Evolutionary conservation across 2,888 invertebrate genomes (phyloP).

Genomic region (Tetramorium bicarinatum): DNA sequence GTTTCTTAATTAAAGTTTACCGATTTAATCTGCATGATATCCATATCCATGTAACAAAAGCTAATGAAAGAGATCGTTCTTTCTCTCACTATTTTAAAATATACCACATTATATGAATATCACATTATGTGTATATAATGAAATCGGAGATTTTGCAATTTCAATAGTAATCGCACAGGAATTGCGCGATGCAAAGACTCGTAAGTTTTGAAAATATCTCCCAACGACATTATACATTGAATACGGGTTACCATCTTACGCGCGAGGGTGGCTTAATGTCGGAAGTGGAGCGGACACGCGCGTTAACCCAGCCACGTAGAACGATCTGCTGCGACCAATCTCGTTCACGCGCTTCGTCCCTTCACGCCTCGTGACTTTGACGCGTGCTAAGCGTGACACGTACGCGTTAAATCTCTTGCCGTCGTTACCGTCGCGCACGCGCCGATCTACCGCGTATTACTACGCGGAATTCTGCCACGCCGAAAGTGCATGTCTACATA

Average conservation of each 20-base stretch:
- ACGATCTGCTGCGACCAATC: constrained; percentile 77
- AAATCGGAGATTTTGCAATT: neutral
- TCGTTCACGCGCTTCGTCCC: constrained; percentile 78
- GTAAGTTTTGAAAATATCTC: constrained; percentile 36
- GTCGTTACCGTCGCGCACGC: constrained; percentile 55
- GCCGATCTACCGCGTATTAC: constrained; percentile 64
- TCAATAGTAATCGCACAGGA: neutral
- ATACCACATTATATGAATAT: neutral
- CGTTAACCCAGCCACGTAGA: constrained; percentile 75
- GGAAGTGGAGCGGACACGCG: constrained; percentile 84
- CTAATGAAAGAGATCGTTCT: neutral
- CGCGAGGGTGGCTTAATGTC: constrained; percentile 82
- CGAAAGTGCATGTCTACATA: constrained; percentile 1
- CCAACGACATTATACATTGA: constrained; percentile 3
- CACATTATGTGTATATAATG: neutral
- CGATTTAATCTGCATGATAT: neutral
- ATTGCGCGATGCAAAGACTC: neutral
- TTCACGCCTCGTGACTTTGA: constrained; percentile 83
- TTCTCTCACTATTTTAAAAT: neutral
- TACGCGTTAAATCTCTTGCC: constrained; percentile 59
- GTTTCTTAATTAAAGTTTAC: neutral
- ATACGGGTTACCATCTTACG: constrained; percentile 56
- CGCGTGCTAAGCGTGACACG: constrained; percentile 81
- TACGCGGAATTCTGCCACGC: constrained; percentile 23
- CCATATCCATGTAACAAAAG: neutral